These are phyloP conservation scores for Pyrochroa serraticornis DNA, from an alignment of 2,888 invertebrate genomes.

Conservation along the genomic window DNA sequence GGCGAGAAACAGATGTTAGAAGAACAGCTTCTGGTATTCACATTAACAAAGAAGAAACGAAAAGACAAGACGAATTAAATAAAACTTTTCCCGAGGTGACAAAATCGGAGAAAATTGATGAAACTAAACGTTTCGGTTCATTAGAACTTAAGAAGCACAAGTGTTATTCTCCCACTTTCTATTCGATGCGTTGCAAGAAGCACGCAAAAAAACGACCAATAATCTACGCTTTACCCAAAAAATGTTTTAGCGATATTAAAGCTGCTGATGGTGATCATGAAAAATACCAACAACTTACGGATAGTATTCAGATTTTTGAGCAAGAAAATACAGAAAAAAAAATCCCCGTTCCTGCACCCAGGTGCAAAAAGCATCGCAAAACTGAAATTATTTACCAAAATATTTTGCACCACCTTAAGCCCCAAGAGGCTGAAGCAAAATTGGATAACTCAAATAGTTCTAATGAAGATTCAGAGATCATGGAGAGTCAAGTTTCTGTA, in stretches of 20 bases:
- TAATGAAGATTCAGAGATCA: constrained; percentile 42
- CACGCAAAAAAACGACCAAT: constrained; percentile 55
- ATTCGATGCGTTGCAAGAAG: constrained; percentile 57
- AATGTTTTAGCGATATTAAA: constrained; percentile 39
- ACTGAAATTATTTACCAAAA: constrained; percentile 50
- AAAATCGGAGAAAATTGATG: constrained; percentile 31
- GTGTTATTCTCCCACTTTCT: constrained; percentile 58
- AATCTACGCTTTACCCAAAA: constrained; percentile 53
- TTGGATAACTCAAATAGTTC: constrained; percentile 38
- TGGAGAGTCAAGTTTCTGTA: constrained; percentile 39
- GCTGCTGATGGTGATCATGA: constrained; percentile 46
- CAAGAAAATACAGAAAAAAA: constrained; percentile 53
- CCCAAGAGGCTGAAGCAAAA: constrained; percentile 33
- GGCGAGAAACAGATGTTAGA: constrained; percentile 48
- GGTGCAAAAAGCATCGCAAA: constrained; percentile 52
- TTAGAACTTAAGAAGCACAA: constrained; percentile 54
- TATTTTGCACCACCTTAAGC: constrained; percentile 33
- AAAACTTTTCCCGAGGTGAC: constrained; percentile 16
- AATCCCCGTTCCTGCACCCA: constrained; percentile 65
- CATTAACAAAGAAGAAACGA: constrained; percentile 12
- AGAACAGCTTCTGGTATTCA: constrained; percentile 49
- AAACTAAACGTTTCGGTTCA: constrained; percentile 51
- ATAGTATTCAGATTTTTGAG: constrained; percentile 71
- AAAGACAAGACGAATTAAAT: constrained; percentile 17
- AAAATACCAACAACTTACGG: constrained; percentile 69